Base-by-base conservation (phyloP, 2,888 invertebrate species). In the Iselma pallidipennis region DNA sequence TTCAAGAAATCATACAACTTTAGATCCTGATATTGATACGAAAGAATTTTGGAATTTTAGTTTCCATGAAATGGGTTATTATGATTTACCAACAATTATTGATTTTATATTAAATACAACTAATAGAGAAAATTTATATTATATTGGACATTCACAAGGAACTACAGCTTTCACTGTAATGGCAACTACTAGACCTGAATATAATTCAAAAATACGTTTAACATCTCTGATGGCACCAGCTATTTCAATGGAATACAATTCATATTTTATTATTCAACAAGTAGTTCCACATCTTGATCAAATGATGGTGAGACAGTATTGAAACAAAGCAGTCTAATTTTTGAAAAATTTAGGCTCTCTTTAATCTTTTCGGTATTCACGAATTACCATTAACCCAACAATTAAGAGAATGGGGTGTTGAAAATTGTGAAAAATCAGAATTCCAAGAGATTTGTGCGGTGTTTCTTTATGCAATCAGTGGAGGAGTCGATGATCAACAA, bases 241-340 rank as follows among this genome's bases (percentile, higher is more conserved):
- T 0, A 72, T 90, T 0, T 90, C 90, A 0, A 86, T 91, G 0
- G 87, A 88, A 0, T 88, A 84, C n/a, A n/a, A n/a, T n/a, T n/a
- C n/a, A n/a, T n/a, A n/a, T n/a, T n/a, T n/a, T n/a, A n/a, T n/a
- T 65, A 78, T 87, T 73, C 81, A 81, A 10, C 78, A 86, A 83
- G 31, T 51, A 1, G 4, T 12, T 7, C 25, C 57, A 3, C 54
- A 10, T 50, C 2, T n/a, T 54, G 0, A 14, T 49, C 4, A 4
- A 49, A 49, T 14, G 2, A 19, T 10, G 33, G 14, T 12, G 4
- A 14, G n/a, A 3, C 16, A 37, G 42, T 16, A 16, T 3, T 37
- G 42, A 16, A 14, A 14, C 14, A 3, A 37, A 4, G 42, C n/a
- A 14, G 54, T 49, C 4, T 48, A 50, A 26, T 4, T 49, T 55